Evolutionary conservation across 2,113 vertebrate genomes (phyloP), one percentile per base, ranked within the genome.

Genomic region (Cephalopholis sonnerati): DNA sequence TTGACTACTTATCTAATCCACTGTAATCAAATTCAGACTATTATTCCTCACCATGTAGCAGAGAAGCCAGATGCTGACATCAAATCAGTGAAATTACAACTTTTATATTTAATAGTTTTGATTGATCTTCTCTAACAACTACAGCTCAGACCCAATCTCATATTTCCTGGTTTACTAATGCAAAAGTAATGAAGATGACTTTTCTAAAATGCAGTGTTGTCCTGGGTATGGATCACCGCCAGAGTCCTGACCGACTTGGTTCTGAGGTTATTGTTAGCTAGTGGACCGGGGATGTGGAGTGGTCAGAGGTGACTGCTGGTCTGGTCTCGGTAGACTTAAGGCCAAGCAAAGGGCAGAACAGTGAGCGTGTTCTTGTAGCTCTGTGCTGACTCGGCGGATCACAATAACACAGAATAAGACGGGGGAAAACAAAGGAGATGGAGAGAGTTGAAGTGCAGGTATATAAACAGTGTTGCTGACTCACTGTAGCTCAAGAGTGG

Each of bases 261-360:
- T 83, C 66, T 24, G 36, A 66, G 83, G 78, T 89, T 77, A 82
- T 18, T 74, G 66, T 65, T 58, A 57, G 39, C 68, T 65, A 3
- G 32, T 73, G 68, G 4, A 51, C 25, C 29, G 22, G 59, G 79
- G 62, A 29, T 51, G 36, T n/a, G 39, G 20, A 67, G 58, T 17
- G 54, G 84, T 89, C 81, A 82, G 73, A 89, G 73, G 83, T 88
- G 77, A 11, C 85, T 85, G 70, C 74, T 36, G 69, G 46, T 66
- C 72, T 18, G 1, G 65, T 79, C 74, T 84, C 76, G 48, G 41
- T 10, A 36, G 86, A 79, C 74, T 10, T 25, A 20, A 74, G 71
- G 53, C 74, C 82, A 81, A 16, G 81, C 24, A 79, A 71, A 85
- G 78, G 70, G 75, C 73, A 78, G 32, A 74, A 77, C 68, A 79